Conservation (phyloP, 2,113 vertebrate genomes). For the Erinaceus europaeus region DNA sequence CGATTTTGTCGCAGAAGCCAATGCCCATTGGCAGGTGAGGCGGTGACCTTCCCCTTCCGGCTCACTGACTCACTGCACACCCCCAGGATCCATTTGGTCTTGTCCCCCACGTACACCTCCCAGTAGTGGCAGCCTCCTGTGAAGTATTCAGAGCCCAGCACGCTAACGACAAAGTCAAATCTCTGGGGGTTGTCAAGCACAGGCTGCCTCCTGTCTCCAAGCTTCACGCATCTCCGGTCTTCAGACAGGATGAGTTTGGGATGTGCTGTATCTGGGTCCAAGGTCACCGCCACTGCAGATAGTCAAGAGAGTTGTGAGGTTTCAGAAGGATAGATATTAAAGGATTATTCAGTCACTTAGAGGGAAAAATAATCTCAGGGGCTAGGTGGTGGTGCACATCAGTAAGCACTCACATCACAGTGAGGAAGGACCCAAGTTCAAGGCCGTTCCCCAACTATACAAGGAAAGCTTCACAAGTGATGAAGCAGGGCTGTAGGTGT, state of each 20-base stretch:
- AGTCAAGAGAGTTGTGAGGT: not conserved
- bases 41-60: slow-evolving; percentile 87
- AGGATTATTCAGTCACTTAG: not conserved
- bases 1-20: slow-evolving; percentile 86
- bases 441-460: no score
- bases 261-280: slow-evolving; percentile 87
- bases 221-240: slow-evolving; percentile 83
- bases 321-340: not conserved
- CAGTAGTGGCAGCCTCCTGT: slow-evolving; percentile 84
- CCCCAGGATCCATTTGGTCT: slow-evolving; percentile 88
- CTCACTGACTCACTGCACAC: slow-evolving; percentile 85
- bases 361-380: not conserved
- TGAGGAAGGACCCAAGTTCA: no score
- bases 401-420: no score
- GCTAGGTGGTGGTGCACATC: no score
- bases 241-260: slow-evolving; percentile 84
- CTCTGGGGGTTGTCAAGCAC: slow-evolving; percentile 80
- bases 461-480: no score
- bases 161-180: slow-evolving; percentile 85
- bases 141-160: slow-evolving; percentile 84
- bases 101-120: slow-evolving; percentile 88
- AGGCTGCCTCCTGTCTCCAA: slow-evolving; percentile 77
- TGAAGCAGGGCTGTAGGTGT: no score
- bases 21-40: slow-evolving; percentile 86
- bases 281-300: slow-evolving; percentile 75